Evolutionary conservation across 1,140 invertebrate species (phyloP), one percentile per base, ranked within the genome.

Genomic region (Heliothis subflexa): DNA sequence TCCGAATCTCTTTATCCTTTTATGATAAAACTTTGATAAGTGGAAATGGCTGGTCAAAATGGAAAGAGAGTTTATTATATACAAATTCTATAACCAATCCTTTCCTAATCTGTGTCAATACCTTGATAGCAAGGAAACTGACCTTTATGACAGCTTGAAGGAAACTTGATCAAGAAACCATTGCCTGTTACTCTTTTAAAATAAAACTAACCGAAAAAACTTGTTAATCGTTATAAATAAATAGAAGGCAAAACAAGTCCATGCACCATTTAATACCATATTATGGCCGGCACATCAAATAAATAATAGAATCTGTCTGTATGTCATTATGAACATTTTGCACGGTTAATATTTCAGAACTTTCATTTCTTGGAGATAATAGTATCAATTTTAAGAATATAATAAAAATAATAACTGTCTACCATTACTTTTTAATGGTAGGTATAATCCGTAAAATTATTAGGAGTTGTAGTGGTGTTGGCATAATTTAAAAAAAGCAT

Each of bases 401-500:
- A 28, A 70, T 28, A 55, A 9, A 57, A 72, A 57, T 57, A 72
- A 28, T 71, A 55, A 55, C 9, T 16, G 18, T 40, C 54, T 73
- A 28, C 12, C 16, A 62, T n/a, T 28, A 21, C 13, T 50, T 55
- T 57, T 40, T 40, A 5, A 40, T 40, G 9, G 62, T 33, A 40
- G 9, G 62, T 33, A 40, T 64, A 33, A 75, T 28, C 57, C 73
- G 73, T 75, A 59, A 62, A 57, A 73, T 73, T 16, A 73, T 73
- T 49, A 52, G 33, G 54, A 49, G 40, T 72, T 45, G 71, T 59
- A 74, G 61, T 74, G 11, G 2, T 59, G 55, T 25, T 18, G 55
- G 61, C 59, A 59, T 28, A 18, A 25, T 52, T 33, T 50, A 13
- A 75, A 28, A 62, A 59, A 12, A 75, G 13, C 14, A 40, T 52